Percentiles rank a stretch among this genome's conserved stretches.
Conservation (phyloP, 2,888 invertebrate species). For the Epinotia ramella region DNA sequence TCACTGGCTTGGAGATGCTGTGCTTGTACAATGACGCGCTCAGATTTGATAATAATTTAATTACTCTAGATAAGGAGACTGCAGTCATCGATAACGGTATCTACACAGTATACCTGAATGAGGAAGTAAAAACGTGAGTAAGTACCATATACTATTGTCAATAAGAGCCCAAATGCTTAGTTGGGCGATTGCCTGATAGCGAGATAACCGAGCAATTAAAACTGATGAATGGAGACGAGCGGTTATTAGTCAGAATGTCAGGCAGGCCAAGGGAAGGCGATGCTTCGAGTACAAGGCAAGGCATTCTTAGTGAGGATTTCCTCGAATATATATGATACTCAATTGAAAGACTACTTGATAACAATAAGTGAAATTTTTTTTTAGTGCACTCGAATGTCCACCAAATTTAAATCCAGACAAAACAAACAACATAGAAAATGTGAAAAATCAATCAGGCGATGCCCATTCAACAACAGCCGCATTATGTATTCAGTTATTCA, state of each 20-base stretch:
- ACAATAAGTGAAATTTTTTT: slow-evolving; percentile 6
- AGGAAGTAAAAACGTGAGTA: slow-evolving; percentile 57
- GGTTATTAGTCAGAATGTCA: slow-evolving; percentile 60
- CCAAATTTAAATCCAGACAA: slow-evolving; percentile 51
- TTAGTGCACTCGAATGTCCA: slow-evolving; percentile 53
- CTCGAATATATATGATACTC: background rate
- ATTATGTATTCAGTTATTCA: slow-evolving; percentile 52
- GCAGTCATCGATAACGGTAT: slow-evolving; percentile 64
- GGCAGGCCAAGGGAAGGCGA: slow-evolving; percentile 52
- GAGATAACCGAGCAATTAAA: slow-evolving; percentile 47
- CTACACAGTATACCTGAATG: slow-evolving; percentile 59
- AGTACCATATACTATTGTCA: no score
- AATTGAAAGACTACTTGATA: background rate
- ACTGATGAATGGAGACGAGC: slow-evolving; percentile 72
- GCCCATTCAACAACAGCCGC: slow-evolving; percentile 45
- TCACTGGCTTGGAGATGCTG: slow-evolving; percentile 30
- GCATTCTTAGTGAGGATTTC: slow-evolving; percentile 57
- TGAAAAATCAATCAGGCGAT: slow-evolving; percentile 49
- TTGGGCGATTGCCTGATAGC: slow-evolving; percentile 23
- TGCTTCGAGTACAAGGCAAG: slow-evolving; percentile 53
- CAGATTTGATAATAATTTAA: slow-evolving; percentile 51
- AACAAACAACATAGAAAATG: slow-evolving; percentile 48
- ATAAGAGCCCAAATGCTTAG: slow-evolving; percentile 5
- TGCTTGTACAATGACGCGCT: slow-evolving; percentile 38
- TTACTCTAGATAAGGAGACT: slow-evolving; percentile 67